phyloP scores from a whole-genome alignment of 2,888 invertebrate genomes.

The Phyllotreta striolata region DNA sequence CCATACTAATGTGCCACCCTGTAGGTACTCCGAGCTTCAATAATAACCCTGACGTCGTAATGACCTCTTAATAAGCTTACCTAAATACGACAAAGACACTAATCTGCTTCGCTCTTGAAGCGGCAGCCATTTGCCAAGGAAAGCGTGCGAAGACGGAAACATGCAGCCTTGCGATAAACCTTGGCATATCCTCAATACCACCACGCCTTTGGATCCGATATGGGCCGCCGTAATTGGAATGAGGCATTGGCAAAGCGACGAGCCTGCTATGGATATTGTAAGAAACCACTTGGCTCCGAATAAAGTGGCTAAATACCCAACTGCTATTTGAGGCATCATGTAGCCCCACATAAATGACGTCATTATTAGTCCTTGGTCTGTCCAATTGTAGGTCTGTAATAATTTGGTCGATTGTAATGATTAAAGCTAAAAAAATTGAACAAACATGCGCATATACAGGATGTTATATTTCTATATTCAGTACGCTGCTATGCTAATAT shows the following conservation, averaged over 20 bases:
- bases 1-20: too few species aligned
- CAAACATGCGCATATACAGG: too few species aligned
- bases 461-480: too few species aligned
- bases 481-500: too few species aligned
- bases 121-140: constrained; percentile 81
- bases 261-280: constrained; percentile 65
- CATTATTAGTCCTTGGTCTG: constrained; percentile 65
- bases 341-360: constrained; percentile 85
- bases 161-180: constrained; percentile 79
- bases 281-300: constrained; percentile 78
- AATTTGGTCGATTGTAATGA: not conserved
- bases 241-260: constrained; percentile 70
- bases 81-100: constrained; percentile 72
- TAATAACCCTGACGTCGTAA: too few species aligned
- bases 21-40: too few species aligned
- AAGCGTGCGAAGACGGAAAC: constrained; percentile 74
- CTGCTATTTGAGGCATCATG: constrained; percentile 75
- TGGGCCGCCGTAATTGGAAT: constrained; percentile 74
- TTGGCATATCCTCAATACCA: constrained; percentile 71
- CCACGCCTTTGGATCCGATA: constrained; percentile 69
- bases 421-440: not conserved
- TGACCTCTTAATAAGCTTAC: too few species aligned
- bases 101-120: constrained; percentile 73
- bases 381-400: constrained; percentile 61
- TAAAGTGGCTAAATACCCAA: constrained; percentile 73